A percentile compares a stretch with the other conserved stretches of the same genome.
These are phyloP conservation scores for Pangasianodon hypophthalmus DNA, from an alignment of 2,113 vertebrate genomes.

Conservation along the genomic window DNA sequence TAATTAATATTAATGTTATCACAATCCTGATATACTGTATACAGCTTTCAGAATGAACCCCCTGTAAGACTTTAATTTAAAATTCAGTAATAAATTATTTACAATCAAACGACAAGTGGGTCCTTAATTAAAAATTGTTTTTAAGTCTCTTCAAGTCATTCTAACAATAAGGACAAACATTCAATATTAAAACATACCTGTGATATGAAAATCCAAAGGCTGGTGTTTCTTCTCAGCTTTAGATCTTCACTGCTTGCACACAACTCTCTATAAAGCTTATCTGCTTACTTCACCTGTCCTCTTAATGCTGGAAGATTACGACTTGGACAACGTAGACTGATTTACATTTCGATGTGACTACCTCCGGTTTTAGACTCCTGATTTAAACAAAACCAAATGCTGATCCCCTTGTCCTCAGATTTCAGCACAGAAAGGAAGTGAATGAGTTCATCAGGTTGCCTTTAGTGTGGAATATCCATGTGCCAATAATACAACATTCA, in stretches of 20 bases:
- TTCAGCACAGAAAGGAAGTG: not conserved
- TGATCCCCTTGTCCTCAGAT: not conserved
- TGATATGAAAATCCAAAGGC: too few relatives aligned
- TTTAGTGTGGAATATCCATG: not conserved
- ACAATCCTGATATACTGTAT: too few relatives aligned
- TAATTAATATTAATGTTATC: too few relatives aligned
- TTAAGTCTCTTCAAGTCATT: not conserved
- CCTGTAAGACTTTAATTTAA: too few relatives aligned
- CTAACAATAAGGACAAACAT: not conserved
- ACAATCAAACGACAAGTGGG: too few relatives aligned
- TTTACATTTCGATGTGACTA: not conserved
- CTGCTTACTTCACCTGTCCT: not conserved
- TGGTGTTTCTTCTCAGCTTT: not conserved
- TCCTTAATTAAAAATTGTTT: too few relatives aligned
- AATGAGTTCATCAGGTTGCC: not conserved
- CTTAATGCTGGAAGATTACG: not conserved
- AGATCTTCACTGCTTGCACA: not conserved
- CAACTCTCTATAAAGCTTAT: not conserved
- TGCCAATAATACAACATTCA: not conserved
- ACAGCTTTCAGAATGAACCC: too few relatives aligned
- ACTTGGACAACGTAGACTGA: not conserved
- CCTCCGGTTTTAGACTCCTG: not conserved
- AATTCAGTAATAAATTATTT: too few relatives aligned
- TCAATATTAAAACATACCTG: not conserved
- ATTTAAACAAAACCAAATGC: conserved; percentile 10